Base-by-base conservation (phyloP, 1,140 invertebrate species). In the Colletes latitarsis region DNA sequence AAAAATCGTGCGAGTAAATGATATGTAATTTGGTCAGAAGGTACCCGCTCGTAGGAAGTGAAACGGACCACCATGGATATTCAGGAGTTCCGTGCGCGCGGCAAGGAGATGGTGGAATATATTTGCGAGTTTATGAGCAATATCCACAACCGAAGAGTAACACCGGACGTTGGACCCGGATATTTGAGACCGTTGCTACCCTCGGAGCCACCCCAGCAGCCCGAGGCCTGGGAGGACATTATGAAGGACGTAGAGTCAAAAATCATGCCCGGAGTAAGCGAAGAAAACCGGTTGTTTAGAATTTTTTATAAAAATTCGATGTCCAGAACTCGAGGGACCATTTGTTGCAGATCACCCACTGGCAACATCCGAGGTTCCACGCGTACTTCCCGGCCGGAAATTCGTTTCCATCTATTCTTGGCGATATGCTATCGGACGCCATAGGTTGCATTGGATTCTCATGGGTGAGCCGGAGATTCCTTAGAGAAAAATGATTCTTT, bases 321-420 rank as follows among this genome's bases (percentile, higher is more conserved):
- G 10, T 9, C 49, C 8, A 49, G 30, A 30, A 30, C 30, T 30
- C 30, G 30, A 12, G 49, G 49, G 49, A 12, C 9, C 49, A 49
- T 49, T 17, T 21, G 6, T 91, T 92, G 4, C 89, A 97, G 96
- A 95, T 97, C 72, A 99, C 99, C 0, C 98, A 99, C 92, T 99
- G 99, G 99, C 98, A 99, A 92, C 99, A 99, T 95, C 99, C 99
- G 0, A 94, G 98, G 68, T 99, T 99, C 93, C 99, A 99, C 92
- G 99, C 99, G 0, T 99, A 99, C 92, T 99, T 99, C 91, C 99
- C 99, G 3, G 96, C 98, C 0, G 99, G 99, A 41, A 99, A 99
- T 94, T 99, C 97, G 0, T 99, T 96, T 92, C 98, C 99, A 3
- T 99, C 98, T 1, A 99, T 99, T 76, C 94, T 99, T 19, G 99